Percentiles rank a stretch among this genome's conserved stretches.
These are phyloP conservation scores for Plutomurus gul DNA, from an alignment of 1,140 invertebrate genomes.

Conservation along the genomic window DNA sequence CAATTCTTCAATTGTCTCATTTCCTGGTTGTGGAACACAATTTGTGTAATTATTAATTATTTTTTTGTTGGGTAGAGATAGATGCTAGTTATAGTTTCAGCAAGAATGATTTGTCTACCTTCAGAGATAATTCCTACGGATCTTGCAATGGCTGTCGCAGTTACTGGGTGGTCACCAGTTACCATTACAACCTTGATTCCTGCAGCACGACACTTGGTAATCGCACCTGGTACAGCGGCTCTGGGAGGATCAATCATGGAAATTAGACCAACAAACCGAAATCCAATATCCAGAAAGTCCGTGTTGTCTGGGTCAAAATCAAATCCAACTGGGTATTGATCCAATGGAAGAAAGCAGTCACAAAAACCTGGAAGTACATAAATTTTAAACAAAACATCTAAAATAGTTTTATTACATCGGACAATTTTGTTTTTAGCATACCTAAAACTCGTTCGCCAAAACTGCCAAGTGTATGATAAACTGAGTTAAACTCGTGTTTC, in stretches of 20 bases:
- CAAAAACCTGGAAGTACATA: slow-evolving; percentile 57
- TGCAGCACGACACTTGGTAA: slow-evolving; percentile 59
- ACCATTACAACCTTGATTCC: slow-evolving; percentile 60
- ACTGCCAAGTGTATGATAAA: slow-evolving; percentile 29
- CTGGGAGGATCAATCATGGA: slow-evolving; percentile 60
- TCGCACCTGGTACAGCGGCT: slow-evolving; percentile 60
- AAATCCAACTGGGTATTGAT: slow-evolving; percentile 58
- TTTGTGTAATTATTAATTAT: not conserved
- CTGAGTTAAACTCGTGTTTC: slow-evolving; percentile 65
- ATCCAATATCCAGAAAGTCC: slow-evolving; percentile 57
- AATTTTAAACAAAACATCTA: not conserved
- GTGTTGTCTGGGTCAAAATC: slow-evolving; percentile 59
- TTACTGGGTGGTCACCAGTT: slow-evolving; percentile 73
- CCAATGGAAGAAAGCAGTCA: slow-evolving; percentile 57
- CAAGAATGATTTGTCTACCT: slow-evolving; percentile 42
- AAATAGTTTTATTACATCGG: too few relatives aligned
- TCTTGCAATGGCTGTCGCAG: slow-evolving; percentile 62
- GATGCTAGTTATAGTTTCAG: not conserved
- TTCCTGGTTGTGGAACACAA: not conserved
- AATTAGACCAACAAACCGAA: slow-evolving; percentile 60
- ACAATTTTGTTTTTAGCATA: not conserved
- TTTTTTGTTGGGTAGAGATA: not conserved
- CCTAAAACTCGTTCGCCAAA: slow-evolving; percentile 65
- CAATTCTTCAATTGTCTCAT: slow-evolving; percentile 64
- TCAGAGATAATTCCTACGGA: slow-evolving; percentile 57